Evolutionary conservation across 2,888 invertebrate genomes (phyloP).

Genomic region (Trimorus sp.): DNA sequence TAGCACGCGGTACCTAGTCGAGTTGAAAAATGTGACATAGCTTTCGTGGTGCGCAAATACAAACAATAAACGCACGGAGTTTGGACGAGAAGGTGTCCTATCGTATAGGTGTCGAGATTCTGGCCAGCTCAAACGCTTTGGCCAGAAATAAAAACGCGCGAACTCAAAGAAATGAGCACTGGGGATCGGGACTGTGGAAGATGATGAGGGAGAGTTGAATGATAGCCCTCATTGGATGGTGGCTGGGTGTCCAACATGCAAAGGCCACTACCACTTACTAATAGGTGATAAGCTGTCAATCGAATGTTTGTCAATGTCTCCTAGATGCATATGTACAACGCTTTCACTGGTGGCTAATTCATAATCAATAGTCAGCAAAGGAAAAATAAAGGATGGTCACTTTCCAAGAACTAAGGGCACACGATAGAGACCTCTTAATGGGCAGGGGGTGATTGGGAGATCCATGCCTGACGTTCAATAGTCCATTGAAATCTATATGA

Average conservation of each 20-base stretch:
- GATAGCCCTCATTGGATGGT: conserved; percentile 25
- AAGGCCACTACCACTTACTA: conserved; percentile 77
- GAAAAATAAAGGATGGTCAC: conserved; percentile 15
- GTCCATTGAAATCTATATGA: conserved; percentile 14
- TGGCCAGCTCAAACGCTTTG: too few species aligned
- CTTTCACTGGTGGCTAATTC: conserved; percentile 71
- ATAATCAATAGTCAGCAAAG: conserved; percentile 29
- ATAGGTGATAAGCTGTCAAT: conserved; percentile 62
- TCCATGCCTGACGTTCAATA: conserved; percentile 36
- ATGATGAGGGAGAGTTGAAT: conserved; percentile 17
- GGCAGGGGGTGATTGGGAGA: background rate
- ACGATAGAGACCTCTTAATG: conserved; percentile 5
- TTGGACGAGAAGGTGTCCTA: too few species aligned
- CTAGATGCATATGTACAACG: conserved; percentile 65
- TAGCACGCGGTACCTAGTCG: too few species aligned
- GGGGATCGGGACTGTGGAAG: conserved; percentile 21
- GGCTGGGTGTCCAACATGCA: conserved; percentile 75
- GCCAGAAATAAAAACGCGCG: conserved; percentile 47
- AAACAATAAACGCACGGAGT: too few species aligned
- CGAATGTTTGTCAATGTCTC: conserved; percentile 29
- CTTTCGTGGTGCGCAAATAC: too few species aligned
- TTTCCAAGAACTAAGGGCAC: conserved; percentile 24
- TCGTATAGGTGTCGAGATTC: background rate
- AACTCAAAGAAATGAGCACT: conserved; percentile 35
- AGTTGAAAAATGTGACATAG: too few species aligned